Evolutionary conservation across 64 coral and sea anemone species (phyloP).

Genomic region (Montipora capricornis): DNA sequence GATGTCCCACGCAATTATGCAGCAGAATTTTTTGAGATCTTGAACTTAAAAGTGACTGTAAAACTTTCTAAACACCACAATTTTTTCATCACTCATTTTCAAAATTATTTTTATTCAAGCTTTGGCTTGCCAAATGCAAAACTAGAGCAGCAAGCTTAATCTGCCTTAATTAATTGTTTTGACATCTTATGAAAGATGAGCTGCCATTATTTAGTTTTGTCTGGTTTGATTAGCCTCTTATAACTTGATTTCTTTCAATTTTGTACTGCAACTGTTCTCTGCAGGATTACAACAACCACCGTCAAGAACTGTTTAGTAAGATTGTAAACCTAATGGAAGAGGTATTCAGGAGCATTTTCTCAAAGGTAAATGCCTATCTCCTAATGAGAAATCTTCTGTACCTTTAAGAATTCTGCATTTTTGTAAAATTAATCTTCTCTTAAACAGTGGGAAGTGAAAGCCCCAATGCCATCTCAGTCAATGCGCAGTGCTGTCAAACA

Average conservation of each 20-base stretch:
- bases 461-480: conserved; percentile 95
- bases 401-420: not conserved
- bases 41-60: no score
- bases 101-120: no score
- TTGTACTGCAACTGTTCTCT: not conserved
- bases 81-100: no score
- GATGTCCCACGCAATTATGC: no score
- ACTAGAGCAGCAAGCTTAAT: no score
- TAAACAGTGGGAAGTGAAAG: conserved; percentile 92
- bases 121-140: no score
- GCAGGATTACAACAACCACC: conserved; percentile 96
- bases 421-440: not conserved
- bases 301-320: conserved; percentile 89
- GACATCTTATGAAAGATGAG: no score
- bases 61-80: no score
- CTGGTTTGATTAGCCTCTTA: no score
- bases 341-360: conserved; percentile 73
- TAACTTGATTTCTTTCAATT: not conserved
- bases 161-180: no score
- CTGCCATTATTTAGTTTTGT: no score
- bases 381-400: not conserved
- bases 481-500: conserved; percentile 94
- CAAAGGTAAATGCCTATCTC: conserved; percentile 64
- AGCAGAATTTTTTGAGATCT: no score
- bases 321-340: conserved; percentile 95